A percentile compares a stretch with the other conserved stretches of the same genome.
Conservation (phyloP, 1,140 invertebrate species). For the Heliconius himera region DNA sequence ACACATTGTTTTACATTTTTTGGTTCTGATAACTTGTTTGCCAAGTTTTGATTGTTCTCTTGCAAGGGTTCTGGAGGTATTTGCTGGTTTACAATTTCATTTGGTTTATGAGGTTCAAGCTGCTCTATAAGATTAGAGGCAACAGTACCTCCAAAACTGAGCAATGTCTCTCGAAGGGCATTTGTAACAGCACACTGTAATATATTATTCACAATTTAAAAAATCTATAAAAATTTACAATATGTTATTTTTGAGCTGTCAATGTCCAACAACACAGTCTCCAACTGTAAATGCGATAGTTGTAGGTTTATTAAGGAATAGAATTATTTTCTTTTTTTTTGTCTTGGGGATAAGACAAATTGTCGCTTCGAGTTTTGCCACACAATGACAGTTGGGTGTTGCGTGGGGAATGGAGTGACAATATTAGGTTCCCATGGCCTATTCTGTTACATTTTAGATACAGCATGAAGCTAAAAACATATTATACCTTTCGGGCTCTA, state of each 20-base stretch:
- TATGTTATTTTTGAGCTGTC: too few species aligned
- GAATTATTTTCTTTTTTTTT: not conserved
- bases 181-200: constrained; percentile 77
- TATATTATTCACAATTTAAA: not conserved
- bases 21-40: constrained; percentile 2
- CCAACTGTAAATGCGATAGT: too few species aligned
- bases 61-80: constrained; percentile 42
- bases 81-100: not conserved
- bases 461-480: not conserved
- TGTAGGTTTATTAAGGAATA: too few species aligned
- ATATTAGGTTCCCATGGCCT: too few species aligned
- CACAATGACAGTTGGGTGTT: too few species aligned
- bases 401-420: too few species aligned
- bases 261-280: too few species aligned
- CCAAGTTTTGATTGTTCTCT: constrained; percentile 36
- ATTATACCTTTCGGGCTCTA: constrained; percentile 72
- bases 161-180: constrained; percentile 71
- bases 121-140: constrained; percentile 64
- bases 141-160: constrained; percentile 73
- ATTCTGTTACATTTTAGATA: too few species aligned
- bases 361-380: too few species aligned
- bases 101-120: constrained; percentile 47
- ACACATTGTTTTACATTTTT: constrained; percentile 15
- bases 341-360: too few species aligned
- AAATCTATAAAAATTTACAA: too few species aligned